phyloP scores from a whole-genome alignment of 2,113 vertebrate genomes.

The Cololabis saira region DNA sequence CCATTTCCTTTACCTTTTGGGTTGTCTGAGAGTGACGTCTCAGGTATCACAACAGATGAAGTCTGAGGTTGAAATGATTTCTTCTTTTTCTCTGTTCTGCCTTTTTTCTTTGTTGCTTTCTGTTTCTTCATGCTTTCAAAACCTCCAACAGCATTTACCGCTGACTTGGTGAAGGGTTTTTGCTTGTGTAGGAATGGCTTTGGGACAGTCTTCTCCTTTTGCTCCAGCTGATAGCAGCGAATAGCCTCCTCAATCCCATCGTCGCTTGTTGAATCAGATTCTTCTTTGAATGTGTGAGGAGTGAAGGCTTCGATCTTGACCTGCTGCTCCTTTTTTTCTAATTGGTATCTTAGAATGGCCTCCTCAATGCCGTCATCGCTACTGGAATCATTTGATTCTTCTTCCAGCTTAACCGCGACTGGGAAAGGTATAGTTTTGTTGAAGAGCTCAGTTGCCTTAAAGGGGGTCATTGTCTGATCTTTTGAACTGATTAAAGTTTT shows the following conservation, averaged over 20 bases:
- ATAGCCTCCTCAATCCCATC: slow-evolving; percentile 96
- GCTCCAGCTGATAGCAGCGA: slow-evolving; percentile 91
- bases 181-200: slow-evolving; percentile 58
- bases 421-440: slow-evolving; percentile 43
- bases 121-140: slow-evolving; percentile 64
- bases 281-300: slow-evolving; percentile 33
- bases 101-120: slow-evolving; percentile 77
- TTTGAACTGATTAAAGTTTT: slow-evolving; percentile 36
- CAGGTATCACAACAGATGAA: slow-evolving; percentile 19
- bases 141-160: slow-evolving; percentile 32
- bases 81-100: slow-evolving; percentile 56
- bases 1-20: slow-evolving; percentile 62
- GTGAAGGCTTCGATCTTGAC: slow-evolving; percentile 32
- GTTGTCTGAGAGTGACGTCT: slow-evolving; percentile 17
- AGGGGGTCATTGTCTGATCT: slow-evolving; percentile 32
- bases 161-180: slow-evolving; percentile 44
- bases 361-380: slow-evolving; percentile 95
- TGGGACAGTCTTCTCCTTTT: slow-evolving; percentile 69
- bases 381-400: slow-evolving; percentile 76
- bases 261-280: slow-evolving; percentile 89
- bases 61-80: slow-evolving; percentile 43
- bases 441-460: slow-evolving; percentile 26
- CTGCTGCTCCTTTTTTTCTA: slow-evolving; percentile 83
- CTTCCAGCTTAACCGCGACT: slow-evolving; percentile 43
- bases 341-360: slow-evolving; percentile 91